Evolutionary conservation across 2,113 vertebrate genomes (phyloP).

Genomic region (Pseudonaja textilis): DNA sequence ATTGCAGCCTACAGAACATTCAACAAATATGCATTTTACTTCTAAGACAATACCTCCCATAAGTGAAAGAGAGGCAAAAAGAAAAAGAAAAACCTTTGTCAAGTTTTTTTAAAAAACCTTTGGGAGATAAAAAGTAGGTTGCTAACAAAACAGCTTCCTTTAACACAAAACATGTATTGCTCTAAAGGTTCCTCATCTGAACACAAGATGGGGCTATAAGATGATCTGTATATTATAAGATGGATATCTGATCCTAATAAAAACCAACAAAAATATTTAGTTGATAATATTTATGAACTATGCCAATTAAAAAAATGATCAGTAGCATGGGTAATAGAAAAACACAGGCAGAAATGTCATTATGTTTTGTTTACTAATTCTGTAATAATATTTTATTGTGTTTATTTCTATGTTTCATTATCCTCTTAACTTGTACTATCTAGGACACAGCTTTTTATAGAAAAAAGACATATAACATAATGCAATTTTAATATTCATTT

Average conservation of each 20-base stretch:
- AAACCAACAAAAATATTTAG: background rate
- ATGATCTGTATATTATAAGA: slow-evolving; percentile 43
- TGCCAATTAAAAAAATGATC: background rate
- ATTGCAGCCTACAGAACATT: background rate
- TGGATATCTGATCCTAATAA: background rate
- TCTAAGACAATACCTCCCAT: background rate
- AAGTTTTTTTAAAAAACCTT: background rate
- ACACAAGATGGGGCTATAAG: slow-evolving; percentile 74
- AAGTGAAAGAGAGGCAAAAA: background rate
- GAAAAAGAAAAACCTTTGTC: background rate
- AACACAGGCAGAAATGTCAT: background rate
- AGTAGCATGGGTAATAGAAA: background rate
- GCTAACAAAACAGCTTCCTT: background rate
- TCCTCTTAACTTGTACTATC: background rate
- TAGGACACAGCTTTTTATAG: background rate
- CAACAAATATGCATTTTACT: background rate
- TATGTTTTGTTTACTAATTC: background rate
- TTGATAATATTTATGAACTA: background rate
- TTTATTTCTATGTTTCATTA: background rate
- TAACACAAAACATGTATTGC: background rate
- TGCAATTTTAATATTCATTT: background rate
- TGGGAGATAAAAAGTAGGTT: background rate
- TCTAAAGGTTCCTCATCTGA: slow-evolving; percentile 40
- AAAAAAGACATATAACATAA: background rate
- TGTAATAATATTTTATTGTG: background rate